Evolutionary conservation across 2,113 vertebrate species (phyloP), one percentile per base, ranked within the genome.

Genomic region (Acanthisitta chloris): DNA sequence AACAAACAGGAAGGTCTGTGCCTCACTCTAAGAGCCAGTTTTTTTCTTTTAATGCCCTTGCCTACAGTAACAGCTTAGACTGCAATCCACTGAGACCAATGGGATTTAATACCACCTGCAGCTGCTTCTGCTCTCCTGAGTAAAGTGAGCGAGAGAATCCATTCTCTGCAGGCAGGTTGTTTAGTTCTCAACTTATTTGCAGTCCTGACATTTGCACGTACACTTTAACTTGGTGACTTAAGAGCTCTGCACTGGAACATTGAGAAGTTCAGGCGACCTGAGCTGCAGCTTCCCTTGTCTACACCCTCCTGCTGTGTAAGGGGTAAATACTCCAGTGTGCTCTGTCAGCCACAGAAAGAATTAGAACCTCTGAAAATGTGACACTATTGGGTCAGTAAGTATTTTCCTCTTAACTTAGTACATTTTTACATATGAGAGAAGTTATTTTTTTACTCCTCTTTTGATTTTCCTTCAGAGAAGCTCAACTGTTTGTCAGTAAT

Each of bases 71-170:
- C 64, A 89, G 87, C 71, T 89, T 86, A 83, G 71, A 43, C 62
- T 80, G 62, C 67, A 94, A 95, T 86, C 81, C 81, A 92, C 74
- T 71, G 87, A 94, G 91, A 95, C 91, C 88, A 91, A 79, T 67
- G 76, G 88, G 92, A 96, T 96, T 96, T 94, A 93, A 78, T 69
- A 93, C 59, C 90, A 95, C 95, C 90, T 96, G 81, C 93, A 94
- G 93, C 88, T 94, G 79, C 85, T 93, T 86, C 88, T 88, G 85
- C 76, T 95, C 87, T 92, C 67, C 76, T 67, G 79, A 86, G 89
- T 51, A 65, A 86, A 96, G 49, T 25, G 23, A 86, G 69, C 0
- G 11, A 88, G 78, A 61, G 42, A 88, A 76, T 57, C 77, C 51
- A 57, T 92, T 76, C 71, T 77, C 90, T 76, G 70, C 64, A 72